phyloP scores from a whole-genome alignment of 2,113 vertebrate genomes.

The Labeo rohita region DNA sequence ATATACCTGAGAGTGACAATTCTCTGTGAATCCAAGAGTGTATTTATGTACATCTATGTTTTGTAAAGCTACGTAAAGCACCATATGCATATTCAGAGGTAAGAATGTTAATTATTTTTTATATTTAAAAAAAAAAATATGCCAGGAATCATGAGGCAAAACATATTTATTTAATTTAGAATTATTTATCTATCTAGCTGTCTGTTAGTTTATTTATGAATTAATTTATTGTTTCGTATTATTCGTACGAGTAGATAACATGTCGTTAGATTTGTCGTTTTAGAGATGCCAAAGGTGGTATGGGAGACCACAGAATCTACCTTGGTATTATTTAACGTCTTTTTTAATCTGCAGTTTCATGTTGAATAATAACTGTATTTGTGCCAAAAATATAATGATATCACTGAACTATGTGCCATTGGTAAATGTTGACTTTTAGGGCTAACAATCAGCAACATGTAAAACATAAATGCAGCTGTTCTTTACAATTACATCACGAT shows the following conservation, averaged over 20 bases:
- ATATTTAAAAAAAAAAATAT: constrained; percentile 54
- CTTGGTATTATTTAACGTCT: constrained; percentile 44
- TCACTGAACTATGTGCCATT: constrained; percentile 51
- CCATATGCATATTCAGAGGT: constrained; percentile 58
- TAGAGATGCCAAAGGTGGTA: constrained; percentile 30
- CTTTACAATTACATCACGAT: constrained; percentile 42
- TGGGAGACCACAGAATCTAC: constrained; percentile 72
- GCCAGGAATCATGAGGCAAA: constrained; percentile 56
- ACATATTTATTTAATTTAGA: constrained; percentile 64
- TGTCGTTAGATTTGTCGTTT: constrained; percentile 54
- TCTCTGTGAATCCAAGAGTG: constrained; percentile 48
- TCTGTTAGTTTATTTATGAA: constrained; percentile 54
- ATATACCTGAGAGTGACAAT: constrained; percentile 40
- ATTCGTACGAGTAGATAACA: constrained; percentile 36
- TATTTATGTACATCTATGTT: constrained; percentile 56
- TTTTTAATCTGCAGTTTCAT: constrained; percentile 42
- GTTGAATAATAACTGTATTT: constrained; percentile 46
- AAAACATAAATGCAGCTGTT: constrained; percentile 55
- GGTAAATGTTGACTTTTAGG: constrained; percentile 55
- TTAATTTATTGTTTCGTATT: constrained; percentile 60
- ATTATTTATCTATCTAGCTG: constrained; percentile 64
- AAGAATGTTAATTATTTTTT: constrained; percentile 60
- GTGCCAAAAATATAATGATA: constrained; percentile 59
- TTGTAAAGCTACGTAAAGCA: constrained; percentile 54
- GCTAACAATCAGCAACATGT: constrained; percentile 51